These are phyloP conservation scores for Stylophora pistillata DNA, from an alignment of 64 coral and sea anemone species.

Conservation along the genomic window DNA sequence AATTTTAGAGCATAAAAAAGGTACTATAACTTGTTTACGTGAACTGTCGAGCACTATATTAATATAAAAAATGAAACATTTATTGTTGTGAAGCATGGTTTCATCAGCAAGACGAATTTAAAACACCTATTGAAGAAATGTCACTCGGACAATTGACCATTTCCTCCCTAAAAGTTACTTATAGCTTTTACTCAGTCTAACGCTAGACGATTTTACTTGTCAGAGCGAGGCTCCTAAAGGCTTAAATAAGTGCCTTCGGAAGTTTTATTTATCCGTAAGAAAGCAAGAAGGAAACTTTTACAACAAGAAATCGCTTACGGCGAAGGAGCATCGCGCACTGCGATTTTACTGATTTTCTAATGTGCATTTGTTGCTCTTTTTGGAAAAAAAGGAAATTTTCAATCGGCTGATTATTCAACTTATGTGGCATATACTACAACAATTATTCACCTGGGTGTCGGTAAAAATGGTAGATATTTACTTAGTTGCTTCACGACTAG, in stretches of 20 bases:
- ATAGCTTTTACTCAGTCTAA: not conserved
- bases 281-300: constrained; percentile 19
- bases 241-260: constrained; percentile 7
- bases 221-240: constrained; percentile 1
- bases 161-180: not conserved
- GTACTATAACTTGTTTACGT: constrained; percentile 14
- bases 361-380: not conserved
- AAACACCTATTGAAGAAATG: constrained; percentile 2
- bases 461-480: not conserved
- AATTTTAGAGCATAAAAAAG: constrained; percentile 11
- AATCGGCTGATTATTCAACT: constrained; percentile 8
- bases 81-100: constrained; percentile 21
- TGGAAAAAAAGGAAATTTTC: constrained; percentile 7
- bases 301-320: constrained; percentile 12
- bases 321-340: not conserved
- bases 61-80: constrained; percentile 9
- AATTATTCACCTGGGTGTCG: not conserved
- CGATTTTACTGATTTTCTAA: constrained; percentile 2
- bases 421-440: constrained; percentile 2
- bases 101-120: constrained; percentile 15
- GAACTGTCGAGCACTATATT: constrained; percentile 4
- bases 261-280: constrained; percentile 17
- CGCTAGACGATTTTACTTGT: not conserved
- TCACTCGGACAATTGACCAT: not conserved
- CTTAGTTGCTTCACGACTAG: not conserved